Percentiles rank a stretch among this genome's conserved stretches.
phyloP scores from a whole-genome alignment of 2,888 invertebrate species.

The Pilophorus perplexus region DNA sequence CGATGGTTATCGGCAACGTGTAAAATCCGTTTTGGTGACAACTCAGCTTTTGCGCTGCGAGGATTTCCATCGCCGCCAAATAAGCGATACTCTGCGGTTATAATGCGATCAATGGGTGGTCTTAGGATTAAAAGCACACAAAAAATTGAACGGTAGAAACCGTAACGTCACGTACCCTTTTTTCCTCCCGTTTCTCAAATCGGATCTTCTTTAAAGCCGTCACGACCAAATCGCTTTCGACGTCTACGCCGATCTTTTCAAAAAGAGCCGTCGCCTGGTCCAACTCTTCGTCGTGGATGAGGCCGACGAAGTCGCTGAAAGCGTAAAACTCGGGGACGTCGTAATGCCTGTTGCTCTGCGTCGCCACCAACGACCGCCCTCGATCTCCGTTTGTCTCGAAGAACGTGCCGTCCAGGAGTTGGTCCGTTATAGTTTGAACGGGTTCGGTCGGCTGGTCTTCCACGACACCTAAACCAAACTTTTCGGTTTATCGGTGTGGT shows the following conservation, averaged over 20 bases:
- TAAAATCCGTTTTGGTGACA: constrained; percentile 1
- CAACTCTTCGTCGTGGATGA: constrained; percentile 18
- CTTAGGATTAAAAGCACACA: too few species aligned
- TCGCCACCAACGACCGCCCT: too few species aligned
- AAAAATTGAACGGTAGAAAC: too few species aligned
- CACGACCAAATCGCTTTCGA: constrained; percentile 1
- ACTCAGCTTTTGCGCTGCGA: constrained; percentile 17
- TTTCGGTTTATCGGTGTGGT: too few species aligned
- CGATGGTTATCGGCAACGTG: background rate
- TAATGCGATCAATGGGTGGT: too few species aligned
- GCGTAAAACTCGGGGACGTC: constrained; percentile 19
- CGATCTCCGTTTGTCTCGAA: too few species aligned
- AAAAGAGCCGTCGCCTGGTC: constrained; percentile 22
- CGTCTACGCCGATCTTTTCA: background rate
- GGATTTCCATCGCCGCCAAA: constrained; percentile 14
- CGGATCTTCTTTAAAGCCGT: background rate
- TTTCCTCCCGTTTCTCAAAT: constrained; percentile 2
- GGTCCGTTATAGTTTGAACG: too few species aligned
- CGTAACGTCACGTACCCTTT: constrained; percentile 27
- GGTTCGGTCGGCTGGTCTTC: too few species aligned
- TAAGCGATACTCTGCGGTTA: background rate
- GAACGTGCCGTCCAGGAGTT: too few species aligned
- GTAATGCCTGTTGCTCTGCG: background rate
- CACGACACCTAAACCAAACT: too few species aligned
- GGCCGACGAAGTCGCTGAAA: constrained; percentile 23